Evolutionary conservation across 2,797 vertebrate species (phyloP).

Genomic region (Cyclopterus lumpus): DNA sequence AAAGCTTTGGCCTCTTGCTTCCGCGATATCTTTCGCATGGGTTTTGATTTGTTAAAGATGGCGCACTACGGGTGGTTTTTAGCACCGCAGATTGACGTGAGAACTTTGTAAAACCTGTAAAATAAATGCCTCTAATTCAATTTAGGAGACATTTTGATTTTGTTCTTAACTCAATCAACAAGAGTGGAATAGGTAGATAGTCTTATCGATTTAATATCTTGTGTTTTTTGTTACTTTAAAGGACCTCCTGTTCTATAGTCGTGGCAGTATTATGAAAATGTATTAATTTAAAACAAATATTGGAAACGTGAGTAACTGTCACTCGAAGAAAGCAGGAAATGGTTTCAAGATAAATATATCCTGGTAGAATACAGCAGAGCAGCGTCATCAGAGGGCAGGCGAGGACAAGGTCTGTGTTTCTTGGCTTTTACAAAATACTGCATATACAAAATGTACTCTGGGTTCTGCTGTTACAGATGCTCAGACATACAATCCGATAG

Average conservation of each 20-base stretch:
- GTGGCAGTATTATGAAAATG: not conserved
- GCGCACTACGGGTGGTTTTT: not conserved
- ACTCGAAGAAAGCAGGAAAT: slow-evolving; percentile 59
- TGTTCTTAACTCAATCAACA: not conserved
- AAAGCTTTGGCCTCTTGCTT: slow-evolving; percentile 65
- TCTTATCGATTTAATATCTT: not conserved
- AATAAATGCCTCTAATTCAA: slow-evolving; percentile 9
- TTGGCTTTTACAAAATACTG: slow-evolving; percentile 25
- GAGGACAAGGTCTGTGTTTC: slow-evolving; percentile 54
- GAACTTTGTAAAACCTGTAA: slow-evolving; percentile 25
- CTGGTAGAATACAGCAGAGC: slow-evolving; percentile 57
- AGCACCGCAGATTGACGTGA: not conserved
- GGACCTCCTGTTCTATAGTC: not conserved
- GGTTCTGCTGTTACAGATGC: slow-evolving; percentile 42
- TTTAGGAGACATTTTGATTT: slow-evolving; percentile 42
- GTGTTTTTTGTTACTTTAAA: slow-evolving; percentile 10
- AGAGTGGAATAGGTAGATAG: not conserved
- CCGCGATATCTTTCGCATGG: slow-evolving; percentile 23
- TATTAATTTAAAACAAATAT: not conserved
- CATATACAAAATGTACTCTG: slow-evolving; percentile 38
- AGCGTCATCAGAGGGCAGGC: slow-evolving; percentile 55
- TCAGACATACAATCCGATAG: slow-evolving; percentile 38
- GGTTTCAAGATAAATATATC: slow-evolving; percentile 65
- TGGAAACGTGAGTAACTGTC: slow-evolving; percentile 28
- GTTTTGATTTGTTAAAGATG: slow-evolving; percentile 17